phyloP scores from a whole-genome alignment of 2,113 vertebrate species.

The Siniperca knerii region DNA sequence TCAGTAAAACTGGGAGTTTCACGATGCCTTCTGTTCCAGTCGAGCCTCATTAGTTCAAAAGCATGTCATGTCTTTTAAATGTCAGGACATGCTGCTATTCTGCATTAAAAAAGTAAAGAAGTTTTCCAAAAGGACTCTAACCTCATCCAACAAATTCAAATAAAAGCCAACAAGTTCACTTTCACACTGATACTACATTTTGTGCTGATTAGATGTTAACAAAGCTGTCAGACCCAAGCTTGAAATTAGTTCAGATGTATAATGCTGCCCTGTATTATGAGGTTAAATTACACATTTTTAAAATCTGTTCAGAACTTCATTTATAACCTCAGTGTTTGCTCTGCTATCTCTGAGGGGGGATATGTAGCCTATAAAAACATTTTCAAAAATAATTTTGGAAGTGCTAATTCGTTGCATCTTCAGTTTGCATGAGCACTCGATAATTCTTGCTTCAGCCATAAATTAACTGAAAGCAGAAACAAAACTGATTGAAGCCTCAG shows the following conservation, averaged over 20 bases:
- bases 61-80: slow-evolving; percentile 49
- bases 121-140: slow-evolving; percentile 32
- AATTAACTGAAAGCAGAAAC: slow-evolving; percentile 53
- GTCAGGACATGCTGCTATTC: slow-evolving; percentile 38
- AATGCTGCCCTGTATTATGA: slow-evolving; percentile 14
- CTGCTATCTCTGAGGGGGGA: background rate
- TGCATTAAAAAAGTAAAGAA: slow-evolving; percentile 6
- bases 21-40: slow-evolving; percentile 15
- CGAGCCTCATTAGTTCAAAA: slow-evolving; percentile 61
- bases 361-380: background rate
- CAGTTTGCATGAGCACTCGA: slow-evolving; percentile 20
- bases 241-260: slow-evolving; percentile 14
- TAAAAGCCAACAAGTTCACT: slow-evolving; percentile 25
- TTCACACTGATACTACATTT: slow-evolving; percentile 3
- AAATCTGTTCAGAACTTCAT: slow-evolving; percentile 22
- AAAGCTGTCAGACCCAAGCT: slow-evolving; percentile 30
- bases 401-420: slow-evolving; percentile 44
- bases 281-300: slow-evolving; percentile 38
- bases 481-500: slow-evolving; percentile 46
- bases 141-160: slow-evolving; percentile 31
- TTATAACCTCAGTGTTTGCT: slow-evolving; percentile 26
- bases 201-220: slow-evolving; percentile 33
- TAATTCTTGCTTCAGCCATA: slow-evolving; percentile 40
- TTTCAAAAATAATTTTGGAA: slow-evolving; percentile 45
- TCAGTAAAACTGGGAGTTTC: slow-evolving; percentile 45